These are phyloP conservation scores for Poecilia velifera DNA, from an alignment of 2,797 vertebrate genomes.

Conservation along the genomic window DNA sequence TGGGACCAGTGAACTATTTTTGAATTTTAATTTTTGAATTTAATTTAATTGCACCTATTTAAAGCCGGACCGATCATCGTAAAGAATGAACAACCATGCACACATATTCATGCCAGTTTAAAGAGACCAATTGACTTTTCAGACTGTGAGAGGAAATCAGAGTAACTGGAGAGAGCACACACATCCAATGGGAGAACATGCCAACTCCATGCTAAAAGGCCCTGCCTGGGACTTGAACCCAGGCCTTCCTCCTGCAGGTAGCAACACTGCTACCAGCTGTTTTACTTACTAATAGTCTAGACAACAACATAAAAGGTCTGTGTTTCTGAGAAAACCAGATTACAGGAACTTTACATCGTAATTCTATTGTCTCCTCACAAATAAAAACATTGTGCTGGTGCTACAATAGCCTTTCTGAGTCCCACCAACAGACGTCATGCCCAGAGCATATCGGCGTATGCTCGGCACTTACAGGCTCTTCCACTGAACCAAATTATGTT, in stretches of 20 bases:
- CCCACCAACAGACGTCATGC: conserved; percentile 17
- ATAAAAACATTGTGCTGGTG: conserved; percentile 4
- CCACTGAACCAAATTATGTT: conserved; percentile 18
- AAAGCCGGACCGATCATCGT: not conserved
- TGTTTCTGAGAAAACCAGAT: conserved; percentile 15
- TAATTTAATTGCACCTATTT: not conserved
- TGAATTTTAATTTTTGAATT: no score
- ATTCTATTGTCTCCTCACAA: not conserved
- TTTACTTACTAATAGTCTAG: not conserved
- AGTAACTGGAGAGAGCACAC: not conserved
- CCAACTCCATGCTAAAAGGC: not conserved
- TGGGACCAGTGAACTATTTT: no score
- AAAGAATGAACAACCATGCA: not conserved
- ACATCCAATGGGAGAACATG: not conserved
- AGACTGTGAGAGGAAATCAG: not conserved
- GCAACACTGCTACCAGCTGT: not conserved
- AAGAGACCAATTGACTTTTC: not conserved
- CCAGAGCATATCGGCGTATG: conserved; percentile 17
- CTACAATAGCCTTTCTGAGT: conserved; percentile 2
- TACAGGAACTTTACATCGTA: not conserved
- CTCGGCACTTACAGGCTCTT: conserved; percentile 2
- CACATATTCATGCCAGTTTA: not conserved
- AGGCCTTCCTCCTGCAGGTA: not conserved
- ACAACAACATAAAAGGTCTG: conserved; percentile 9
- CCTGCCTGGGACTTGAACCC: not conserved